Conservation (phyloP, 2,888 invertebrate species). For the Biston betularia region DNA sequence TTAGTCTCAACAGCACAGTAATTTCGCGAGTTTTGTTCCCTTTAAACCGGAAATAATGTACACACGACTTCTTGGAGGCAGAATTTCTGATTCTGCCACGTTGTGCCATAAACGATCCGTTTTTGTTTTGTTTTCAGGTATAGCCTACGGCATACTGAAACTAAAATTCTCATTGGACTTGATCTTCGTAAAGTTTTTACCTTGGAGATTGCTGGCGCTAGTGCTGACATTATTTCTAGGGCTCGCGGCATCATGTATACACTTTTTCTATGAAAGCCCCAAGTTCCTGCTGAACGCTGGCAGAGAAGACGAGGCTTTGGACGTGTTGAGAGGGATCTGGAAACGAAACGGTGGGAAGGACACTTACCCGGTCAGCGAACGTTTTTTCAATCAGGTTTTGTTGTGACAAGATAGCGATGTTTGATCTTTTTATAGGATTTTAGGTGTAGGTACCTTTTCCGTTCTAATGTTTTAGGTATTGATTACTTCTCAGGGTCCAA, state of each 20-base stretch:
- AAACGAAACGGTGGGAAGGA: conserved; percentile 73
- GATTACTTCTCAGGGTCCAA: no score
- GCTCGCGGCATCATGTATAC: conserved; percentile 79
- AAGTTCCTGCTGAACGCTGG: conserved; percentile 89
- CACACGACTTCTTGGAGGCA: no score
- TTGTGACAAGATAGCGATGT: no score
- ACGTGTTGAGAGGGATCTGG: conserved; percentile 84
- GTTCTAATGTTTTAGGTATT: no score
- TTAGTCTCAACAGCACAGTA: no score
- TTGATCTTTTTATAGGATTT: no score
- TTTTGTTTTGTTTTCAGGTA: conserved; percentile 40
- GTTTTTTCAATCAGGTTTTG: not conserved
- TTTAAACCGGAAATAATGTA: no score
- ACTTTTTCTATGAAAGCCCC: conserved; percentile 89
- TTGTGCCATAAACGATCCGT: no score
- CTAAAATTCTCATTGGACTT: conserved; percentile 48
- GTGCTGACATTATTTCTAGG: conserved; percentile 84
- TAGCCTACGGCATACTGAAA: conserved; percentile 53
- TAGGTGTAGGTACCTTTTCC: no score
- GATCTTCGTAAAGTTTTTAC: conserved; percentile 52
- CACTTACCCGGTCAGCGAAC: conserved; percentile 46
- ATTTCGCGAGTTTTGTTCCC: no score
- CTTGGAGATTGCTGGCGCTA: conserved; percentile 62
- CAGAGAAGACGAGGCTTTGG: conserved; percentile 83
- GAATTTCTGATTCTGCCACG: no score